phyloP scores from a whole-genome alignment of 64 coral and sea anemone genomes.

The Dendronephthya gigantea region DNA sequence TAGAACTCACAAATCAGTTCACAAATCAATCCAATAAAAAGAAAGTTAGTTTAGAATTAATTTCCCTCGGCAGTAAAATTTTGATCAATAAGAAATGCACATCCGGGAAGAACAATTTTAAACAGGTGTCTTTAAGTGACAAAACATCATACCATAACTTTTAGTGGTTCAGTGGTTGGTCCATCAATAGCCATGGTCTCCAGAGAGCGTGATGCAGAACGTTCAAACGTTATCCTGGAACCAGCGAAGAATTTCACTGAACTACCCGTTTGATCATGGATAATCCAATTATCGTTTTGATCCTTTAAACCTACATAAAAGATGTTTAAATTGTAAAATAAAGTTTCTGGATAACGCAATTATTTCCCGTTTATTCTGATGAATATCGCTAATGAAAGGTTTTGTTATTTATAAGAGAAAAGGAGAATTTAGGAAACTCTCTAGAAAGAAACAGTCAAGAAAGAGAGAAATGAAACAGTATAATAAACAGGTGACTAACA shows the following conservation, averaged over 20 bases:
- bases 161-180: not conserved
- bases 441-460: no score
- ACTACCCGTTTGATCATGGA: not conserved
- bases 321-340: not conserved
- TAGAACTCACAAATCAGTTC: no score
- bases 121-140: no score
- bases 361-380: no score
- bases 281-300: not conserved
- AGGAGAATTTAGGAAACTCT: no score
- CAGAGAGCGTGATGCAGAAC: not conserved
- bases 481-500: no score
- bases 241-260: not conserved
- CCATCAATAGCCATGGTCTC: not conserved
- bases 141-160: not conserved
- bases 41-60: no score
- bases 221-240: not conserved
- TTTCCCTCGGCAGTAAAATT: not conserved
- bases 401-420: no score
- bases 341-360: no score
- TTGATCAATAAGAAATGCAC: not conserved
- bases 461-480: no score
- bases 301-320: not conserved
- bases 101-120: no score
- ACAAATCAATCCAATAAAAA: not conserved
- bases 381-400: no score